Evolutionary conservation across 2,113 vertebrate genomes (phyloP).

Genomic region (Pelobates fuscus): DNA sequence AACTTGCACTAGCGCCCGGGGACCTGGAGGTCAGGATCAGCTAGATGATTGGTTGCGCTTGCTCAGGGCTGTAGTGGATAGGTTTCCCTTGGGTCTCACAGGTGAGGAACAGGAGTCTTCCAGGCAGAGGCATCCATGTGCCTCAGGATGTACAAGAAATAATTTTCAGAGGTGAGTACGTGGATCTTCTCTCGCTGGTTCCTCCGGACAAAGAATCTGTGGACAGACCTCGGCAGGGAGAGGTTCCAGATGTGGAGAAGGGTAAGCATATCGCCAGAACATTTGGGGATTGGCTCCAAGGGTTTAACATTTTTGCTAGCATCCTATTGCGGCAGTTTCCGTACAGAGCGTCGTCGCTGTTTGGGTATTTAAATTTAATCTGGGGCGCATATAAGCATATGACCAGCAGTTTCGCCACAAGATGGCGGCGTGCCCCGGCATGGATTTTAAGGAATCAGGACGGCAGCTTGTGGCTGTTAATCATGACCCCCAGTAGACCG

Average conservation of each 20-base stretch:
- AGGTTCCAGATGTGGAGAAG: background rate
- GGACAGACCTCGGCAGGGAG: background rate
- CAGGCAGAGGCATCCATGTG: constrained; percentile 12
- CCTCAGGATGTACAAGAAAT: constrained; percentile 59
- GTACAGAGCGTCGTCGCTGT: background rate
- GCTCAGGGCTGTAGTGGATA: no score
- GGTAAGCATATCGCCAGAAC: background rate
- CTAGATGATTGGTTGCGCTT: no score
- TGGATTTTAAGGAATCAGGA: background rate
- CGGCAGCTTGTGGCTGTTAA: background rate
- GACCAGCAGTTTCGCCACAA: background rate
- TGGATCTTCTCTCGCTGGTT: background rate
- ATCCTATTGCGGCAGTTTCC: background rate
- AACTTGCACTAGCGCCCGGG: no score
- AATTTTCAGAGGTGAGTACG: constrained; percentile 56
- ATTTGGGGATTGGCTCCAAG: background rate
- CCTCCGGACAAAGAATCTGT: background rate
- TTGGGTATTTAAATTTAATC: background rate
- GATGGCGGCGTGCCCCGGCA: background rate
- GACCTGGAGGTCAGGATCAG: no score
- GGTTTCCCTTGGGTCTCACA: no score
- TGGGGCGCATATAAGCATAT: background rate
- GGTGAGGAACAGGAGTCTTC: no score
- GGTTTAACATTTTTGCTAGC: background rate
- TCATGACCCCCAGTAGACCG: background rate